Evolutionary conservation across 2,797 vertebrate species (phyloP).

Genomic region (Eleutherodactylus coqui): DNA sequence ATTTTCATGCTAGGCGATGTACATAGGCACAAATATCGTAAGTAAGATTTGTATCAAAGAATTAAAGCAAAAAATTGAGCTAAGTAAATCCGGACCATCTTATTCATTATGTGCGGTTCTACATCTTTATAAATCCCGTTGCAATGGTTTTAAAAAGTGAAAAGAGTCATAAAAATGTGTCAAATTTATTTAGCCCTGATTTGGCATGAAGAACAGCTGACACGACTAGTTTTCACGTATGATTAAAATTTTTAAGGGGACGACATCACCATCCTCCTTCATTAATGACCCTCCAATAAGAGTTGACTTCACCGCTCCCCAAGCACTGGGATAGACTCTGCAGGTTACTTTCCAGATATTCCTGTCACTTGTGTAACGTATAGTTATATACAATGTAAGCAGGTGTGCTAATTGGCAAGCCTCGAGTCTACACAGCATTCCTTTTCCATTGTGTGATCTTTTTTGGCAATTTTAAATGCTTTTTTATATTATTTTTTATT

Average conservation of each 20-base stretch:
- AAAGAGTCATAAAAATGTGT: too few relatives aligned
- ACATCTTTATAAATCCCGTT: too few relatives aligned
- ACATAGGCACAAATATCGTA: too few relatives aligned
- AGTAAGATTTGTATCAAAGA: too few relatives aligned
- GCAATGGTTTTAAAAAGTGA: too few relatives aligned
- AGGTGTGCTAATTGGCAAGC: neutral
- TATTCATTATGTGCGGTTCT: too few relatives aligned
- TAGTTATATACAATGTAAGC: constrained; percentile 5
- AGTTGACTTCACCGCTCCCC: neutral
- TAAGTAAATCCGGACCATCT: too few relatives aligned
- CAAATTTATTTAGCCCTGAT: too few relatives aligned
- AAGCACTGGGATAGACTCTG: neutral
- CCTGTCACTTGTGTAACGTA: constrained; percentile 9
- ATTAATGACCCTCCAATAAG: neutral
- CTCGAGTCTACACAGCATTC: neutral
- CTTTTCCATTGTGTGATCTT: constrained; percentile 36
- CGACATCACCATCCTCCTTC: neutral
- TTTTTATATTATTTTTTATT: constrained; percentile 16
- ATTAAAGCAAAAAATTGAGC: too few relatives aligned
- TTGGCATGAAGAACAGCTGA: neutral
- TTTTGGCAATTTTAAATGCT: constrained; percentile 45
- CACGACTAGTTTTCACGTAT: neutral
- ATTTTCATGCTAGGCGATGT: too few relatives aligned
- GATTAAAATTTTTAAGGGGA: neutral
- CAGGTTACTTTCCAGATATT: constrained; percentile 22